These are phyloP conservation scores for Zoanthus gigantus DNA, from an alignment of 92 coral and sea anemone species.

Conservation along the genomic window DNA sequence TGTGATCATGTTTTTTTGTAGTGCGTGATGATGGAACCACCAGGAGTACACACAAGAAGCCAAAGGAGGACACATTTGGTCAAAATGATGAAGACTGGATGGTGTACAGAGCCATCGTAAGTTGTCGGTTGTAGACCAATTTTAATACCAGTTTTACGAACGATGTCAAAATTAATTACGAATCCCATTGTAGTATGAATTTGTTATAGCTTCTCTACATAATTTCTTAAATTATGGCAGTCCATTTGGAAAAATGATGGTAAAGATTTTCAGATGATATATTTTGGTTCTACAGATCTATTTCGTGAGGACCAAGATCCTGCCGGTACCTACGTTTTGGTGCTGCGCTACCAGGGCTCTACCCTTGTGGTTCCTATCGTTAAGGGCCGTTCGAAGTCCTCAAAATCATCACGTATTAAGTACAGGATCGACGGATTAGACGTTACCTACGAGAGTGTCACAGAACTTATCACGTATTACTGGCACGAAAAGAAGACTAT, in stretches of 20 bases:
- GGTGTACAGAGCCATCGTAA: constrained; percentile 97
- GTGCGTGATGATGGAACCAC: constrained; percentile 99
- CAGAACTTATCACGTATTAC: constrained; percentile 81
- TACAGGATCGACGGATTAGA: constrained; percentile 82
- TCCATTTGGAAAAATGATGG: too few relatives aligned
- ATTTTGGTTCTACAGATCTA: too few relatives aligned
- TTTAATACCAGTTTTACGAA: neutral
- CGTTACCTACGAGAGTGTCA: constrained; percentile 77
- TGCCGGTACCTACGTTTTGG: constrained; percentile 90
- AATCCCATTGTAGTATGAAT: too few relatives aligned
- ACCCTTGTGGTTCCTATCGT: constrained; percentile 81
- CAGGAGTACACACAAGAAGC: constrained; percentile 87
- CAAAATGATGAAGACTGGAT: constrained; percentile 99
- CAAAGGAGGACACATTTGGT: constrained; percentile 98
- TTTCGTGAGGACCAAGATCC: too few relatives aligned
- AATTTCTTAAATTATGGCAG: too few relatives aligned
- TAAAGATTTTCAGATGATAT: too few relatives aligned
- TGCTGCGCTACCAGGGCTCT: constrained; percentile 74
- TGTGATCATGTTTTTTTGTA: constrained; percentile 3
- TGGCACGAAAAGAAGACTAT: constrained; percentile 78
- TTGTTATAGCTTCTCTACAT: too few relatives aligned
- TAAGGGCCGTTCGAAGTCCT: constrained; percentile 73
- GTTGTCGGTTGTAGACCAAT: constrained; percentile 1
- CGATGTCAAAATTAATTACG: too few relatives aligned
- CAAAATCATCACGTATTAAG: constrained; percentile 88